Percentiles rank a stretch among this genome's conserved stretches.
phyloP scores from a whole-genome alignment of 2,888 invertebrate genomes.

The Mystacides longicornis region DNA sequence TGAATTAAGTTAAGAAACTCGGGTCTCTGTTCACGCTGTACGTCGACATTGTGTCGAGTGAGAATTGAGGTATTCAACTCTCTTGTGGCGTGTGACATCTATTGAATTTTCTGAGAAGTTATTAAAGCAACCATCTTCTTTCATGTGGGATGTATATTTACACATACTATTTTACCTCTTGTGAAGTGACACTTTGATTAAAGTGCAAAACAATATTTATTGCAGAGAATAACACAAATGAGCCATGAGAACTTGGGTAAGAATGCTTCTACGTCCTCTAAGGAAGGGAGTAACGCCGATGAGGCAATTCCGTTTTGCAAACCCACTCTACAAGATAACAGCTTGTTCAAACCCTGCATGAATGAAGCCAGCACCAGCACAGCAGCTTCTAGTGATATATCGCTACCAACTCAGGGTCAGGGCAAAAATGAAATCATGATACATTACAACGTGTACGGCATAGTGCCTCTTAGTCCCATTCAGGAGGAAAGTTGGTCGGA shows the following conservation, averaged over 20 bases:
- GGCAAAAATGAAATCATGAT: conserved; percentile 32
- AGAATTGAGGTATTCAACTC: too few relatives aligned
- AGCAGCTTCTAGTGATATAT: not conserved
- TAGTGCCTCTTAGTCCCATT: conserved; percentile 51
- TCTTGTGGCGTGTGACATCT: too few relatives aligned
- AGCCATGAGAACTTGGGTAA: conserved; percentile 16
- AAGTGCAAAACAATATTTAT: too few relatives aligned
- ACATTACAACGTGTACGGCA: conserved; percentile 50
- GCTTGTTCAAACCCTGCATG: not conserved
- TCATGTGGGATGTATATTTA: too few relatives aligned
- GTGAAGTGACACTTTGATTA: too few relatives aligned
- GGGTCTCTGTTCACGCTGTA: too few relatives aligned
- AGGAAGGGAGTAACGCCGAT: conserved; percentile 4
- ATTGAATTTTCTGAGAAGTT: too few relatives aligned
- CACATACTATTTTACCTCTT: too few relatives aligned
- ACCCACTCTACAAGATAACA: not conserved
- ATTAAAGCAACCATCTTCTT: too few relatives aligned
- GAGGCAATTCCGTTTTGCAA: conserved; percentile 26
- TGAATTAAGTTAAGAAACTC: too few relatives aligned
- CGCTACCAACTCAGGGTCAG: conserved; percentile 18
- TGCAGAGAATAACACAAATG: conserved; percentile 20
- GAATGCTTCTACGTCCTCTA: conserved; percentile 3
- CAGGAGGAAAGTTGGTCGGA: conserved; percentile 46
- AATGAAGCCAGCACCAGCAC: not conserved
- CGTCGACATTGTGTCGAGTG: too few relatives aligned